Evolutionary conservation across 92 coral and sea anemone genomes (phyloP), one percentile per base, ranked within the genome.

Genomic region (Epizoanthus scotinus): DNA sequence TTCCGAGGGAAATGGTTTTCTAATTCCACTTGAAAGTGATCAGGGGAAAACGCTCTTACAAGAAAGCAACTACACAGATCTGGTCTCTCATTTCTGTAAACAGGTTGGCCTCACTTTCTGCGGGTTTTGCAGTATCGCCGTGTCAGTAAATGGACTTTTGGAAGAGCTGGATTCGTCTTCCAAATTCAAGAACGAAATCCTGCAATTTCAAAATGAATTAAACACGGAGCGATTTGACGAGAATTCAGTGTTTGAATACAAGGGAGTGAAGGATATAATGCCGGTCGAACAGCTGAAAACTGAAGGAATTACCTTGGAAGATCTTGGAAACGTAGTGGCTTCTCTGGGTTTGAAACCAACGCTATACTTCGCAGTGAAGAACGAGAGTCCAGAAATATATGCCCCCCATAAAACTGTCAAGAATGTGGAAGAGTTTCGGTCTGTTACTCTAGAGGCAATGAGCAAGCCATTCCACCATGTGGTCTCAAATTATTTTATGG

Each of bases 111-210:
- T 6, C 0, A 89, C 71, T 55, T 89, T 69, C 67, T 89, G 92
- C 38, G 92, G 89, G 3, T 77, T 63, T 61, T 85, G 92, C n/a
- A 85, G 89, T 31, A 54, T 83, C 20, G 92, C 92, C 1, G 82
- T 89, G 58, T 85, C 87, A 19, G 52, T 69, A 17, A 89, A 85
- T 64, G 84, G 73, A 42, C 69, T 85, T 34, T 81, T 85, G 49
- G 73, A 82, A 8, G 29, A 54, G 28, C 78, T 72, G 24, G 64
- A 72, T 24, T 57, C 49, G 7, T 54, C 44, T 17, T 27, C 63
- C 2, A 24, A 53, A 31, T 72, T 31, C 40, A 72, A 53, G 28
- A 54, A 34, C 10, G 44, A 72, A 53, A 26, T 72, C 27, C 28
- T 26, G 26, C 34, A 72, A 17, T 72, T 72, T 26, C 6, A 53